Evolutionary conservation across 1,140 invertebrate species (phyloP).

Genomic region (Mycetomoellerius zeteki): DNA sequence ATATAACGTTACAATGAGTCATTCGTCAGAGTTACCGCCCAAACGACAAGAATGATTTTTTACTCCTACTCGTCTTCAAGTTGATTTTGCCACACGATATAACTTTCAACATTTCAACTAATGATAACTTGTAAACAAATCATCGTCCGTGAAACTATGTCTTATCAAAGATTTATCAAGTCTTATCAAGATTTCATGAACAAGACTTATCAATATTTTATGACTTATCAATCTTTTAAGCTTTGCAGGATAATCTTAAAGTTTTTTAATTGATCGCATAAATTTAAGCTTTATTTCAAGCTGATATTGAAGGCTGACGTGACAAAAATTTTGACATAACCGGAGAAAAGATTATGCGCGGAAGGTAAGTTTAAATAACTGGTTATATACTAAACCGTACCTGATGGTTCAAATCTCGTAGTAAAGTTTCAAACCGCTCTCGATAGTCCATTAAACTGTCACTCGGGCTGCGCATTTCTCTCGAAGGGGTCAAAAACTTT

Average conservation of each 20-base stretch:
- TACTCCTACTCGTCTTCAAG: constrained; percentile 3
- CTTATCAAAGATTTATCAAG: not conserved
- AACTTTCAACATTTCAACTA: constrained; percentile 4
- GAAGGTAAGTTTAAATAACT: not conserved
- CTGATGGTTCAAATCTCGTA: constrained; percentile 6
- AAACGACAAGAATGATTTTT: constrained; percentile 40
- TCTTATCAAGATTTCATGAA: not conserved
- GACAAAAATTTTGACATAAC: not conserved
- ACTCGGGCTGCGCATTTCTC: constrained; percentile 42
- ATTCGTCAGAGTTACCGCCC: constrained; percentile 10
- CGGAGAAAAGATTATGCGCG: not conserved
- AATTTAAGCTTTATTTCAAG: not conserved
- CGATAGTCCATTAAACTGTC: constrained; percentile 57
- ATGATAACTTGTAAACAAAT: constrained; percentile 33
- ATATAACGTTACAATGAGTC: constrained; percentile 15
- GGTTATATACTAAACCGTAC: not conserved
- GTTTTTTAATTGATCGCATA: not conserved
- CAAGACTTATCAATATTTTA: not conserved
- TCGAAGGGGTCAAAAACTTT: constrained; percentile 28
- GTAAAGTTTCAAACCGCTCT: constrained; percentile 2
- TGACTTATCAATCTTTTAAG: not conserved
- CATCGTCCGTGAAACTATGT: not conserved
- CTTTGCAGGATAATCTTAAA: not conserved
- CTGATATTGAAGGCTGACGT: not conserved
- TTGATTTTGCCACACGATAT: constrained; percentile 5